phyloP scores from a whole-genome alignment of 2,797 vertebrate species.

The Miichthys miiuy region DNA sequence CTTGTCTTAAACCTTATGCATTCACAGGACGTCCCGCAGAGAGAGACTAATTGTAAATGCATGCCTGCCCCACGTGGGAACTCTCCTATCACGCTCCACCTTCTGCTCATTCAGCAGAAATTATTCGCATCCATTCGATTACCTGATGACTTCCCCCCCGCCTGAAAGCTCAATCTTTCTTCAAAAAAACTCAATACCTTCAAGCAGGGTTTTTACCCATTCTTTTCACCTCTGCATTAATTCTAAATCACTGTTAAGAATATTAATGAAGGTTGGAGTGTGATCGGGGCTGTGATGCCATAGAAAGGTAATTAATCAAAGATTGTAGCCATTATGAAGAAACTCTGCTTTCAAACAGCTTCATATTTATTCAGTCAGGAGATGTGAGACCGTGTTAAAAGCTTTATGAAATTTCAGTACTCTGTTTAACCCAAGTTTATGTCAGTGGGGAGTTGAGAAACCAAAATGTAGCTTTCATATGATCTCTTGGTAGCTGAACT shows the following conservation, averaged over 20 bases:
- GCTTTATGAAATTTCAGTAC: conserved; percentile 5
- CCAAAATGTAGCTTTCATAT: conserved; percentile 1
- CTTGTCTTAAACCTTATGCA: conserved; percentile 15
- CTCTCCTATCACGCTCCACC: conserved; percentile 44
- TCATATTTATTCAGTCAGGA: conserved; percentile 2
- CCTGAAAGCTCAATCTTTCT: conserved; percentile 49
- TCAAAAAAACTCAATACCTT: conserved; percentile 54
- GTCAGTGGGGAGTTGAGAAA: conserved; percentile 1
- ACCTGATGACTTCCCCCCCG: conserved; percentile 56
- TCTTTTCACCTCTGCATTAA: conserved; percentile 57
- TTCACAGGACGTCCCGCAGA: conserved; percentile 41
- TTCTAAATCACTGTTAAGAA: conserved; percentile 48
- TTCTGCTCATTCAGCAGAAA: conserved; percentile 77
- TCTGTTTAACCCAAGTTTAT: conserved; percentile 11
- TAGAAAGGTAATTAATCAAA: conserved; percentile 63
- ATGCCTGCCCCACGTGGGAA: conserved; percentile 47
- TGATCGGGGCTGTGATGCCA: conserved; percentile 23
- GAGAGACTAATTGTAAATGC: conserved; percentile 70
- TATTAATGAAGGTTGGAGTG: conserved; percentile 60
- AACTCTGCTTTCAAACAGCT: conserved; percentile 27
- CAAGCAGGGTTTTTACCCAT: conserved; percentile 40
- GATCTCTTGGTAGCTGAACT: neutral
- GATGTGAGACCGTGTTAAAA: conserved; percentile 5
- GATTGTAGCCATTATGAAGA: conserved; percentile 27
- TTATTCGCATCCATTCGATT: conserved; percentile 71